Evolutionary conservation across 2,888 invertebrate genomes (phyloP).

Genomic region (Archaeoteleia sp.): DNA sequence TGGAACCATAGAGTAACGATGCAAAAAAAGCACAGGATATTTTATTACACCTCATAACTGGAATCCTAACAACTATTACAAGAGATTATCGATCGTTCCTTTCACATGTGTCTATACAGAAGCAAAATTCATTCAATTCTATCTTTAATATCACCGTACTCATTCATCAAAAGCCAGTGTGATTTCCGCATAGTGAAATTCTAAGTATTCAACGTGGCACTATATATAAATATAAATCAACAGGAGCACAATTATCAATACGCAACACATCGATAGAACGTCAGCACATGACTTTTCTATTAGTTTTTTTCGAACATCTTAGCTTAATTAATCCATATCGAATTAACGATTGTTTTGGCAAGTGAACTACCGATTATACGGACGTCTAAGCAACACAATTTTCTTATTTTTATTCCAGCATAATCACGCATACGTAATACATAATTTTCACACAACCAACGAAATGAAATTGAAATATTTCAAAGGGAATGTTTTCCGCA

Average conservation of each 20-base stretch:
- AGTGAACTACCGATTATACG: too few relatives aligned
- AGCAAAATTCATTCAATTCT: conserved; percentile 15
- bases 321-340: too few relatives aligned
- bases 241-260: conserved; percentile 9
- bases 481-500: too few relatives aligned
- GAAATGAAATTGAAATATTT: too few relatives aligned
- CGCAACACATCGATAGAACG: conserved; percentile 12
- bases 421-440: too few relatives aligned
- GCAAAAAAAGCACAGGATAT: too few relatives aligned
- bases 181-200: neutral
- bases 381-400: too few relatives aligned
- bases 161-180: neutral
- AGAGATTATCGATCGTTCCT: conserved; percentile 14
- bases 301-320: neutral
- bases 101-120: conserved; percentile 18
- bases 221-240: conserved; percentile 12
- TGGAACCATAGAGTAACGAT: too few relatives aligned
- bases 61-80: conserved; percentile 22
- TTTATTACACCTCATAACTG: conserved; percentile 17
- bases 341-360: too few relatives aligned
- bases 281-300: neutral
- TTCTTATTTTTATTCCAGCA: too few relatives aligned
- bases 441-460: too few relatives aligned
- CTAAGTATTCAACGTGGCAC: conserved; percentile 6
- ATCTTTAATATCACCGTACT: conserved; percentile 24